Evolutionary conservation across 2,888 invertebrate genomes (phyloP).

Genomic region (Ischnus inquisitorius): DNA sequence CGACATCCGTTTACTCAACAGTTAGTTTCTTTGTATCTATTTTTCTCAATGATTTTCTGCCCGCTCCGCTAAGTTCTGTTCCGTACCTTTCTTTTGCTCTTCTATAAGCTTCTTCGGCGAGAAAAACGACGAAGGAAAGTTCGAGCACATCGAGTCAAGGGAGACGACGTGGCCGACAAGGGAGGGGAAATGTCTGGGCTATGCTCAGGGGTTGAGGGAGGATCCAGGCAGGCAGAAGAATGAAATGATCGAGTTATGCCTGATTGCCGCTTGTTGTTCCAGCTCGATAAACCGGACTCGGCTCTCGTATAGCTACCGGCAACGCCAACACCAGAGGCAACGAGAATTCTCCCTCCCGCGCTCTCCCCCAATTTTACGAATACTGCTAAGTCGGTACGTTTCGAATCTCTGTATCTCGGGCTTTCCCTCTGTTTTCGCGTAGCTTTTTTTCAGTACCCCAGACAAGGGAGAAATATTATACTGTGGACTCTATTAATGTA

Average conservation of each 20-base stretch:
- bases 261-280: conserved; percentile 84
- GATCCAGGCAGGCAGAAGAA: conserved; percentile 79
- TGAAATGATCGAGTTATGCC: conserved; percentile 84
- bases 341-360: conserved; percentile 51
- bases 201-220: conserved; percentile 70
- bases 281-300: conserved; percentile 82
- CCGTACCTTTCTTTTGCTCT: background rate
- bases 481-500: background rate
- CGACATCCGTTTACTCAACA: background rate
- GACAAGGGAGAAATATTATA: background rate
- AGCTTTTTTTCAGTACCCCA: background rate
- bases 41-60: background rate
- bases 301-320: conserved; percentile 72
- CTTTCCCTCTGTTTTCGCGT: conserved; percentile 1
- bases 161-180: conserved; percentile 29
- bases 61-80: background rate
- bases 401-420: conserved; percentile 34
- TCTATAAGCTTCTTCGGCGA: background rate
- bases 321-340: conserved; percentile 53
- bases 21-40: background rate
- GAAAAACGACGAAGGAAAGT: background rate
- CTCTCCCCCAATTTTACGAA: conserved; percentile 66
- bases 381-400: conserved; percentile 67
- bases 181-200: conserved; percentile 51
- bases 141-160: background rate